Percentiles rank a stretch among this genome's conserved stretches.
These are phyloP conservation scores for Anhinga rufa DNA, from an alignment of 2,113 vertebrate genomes.

Conservation along the genomic window DNA sequence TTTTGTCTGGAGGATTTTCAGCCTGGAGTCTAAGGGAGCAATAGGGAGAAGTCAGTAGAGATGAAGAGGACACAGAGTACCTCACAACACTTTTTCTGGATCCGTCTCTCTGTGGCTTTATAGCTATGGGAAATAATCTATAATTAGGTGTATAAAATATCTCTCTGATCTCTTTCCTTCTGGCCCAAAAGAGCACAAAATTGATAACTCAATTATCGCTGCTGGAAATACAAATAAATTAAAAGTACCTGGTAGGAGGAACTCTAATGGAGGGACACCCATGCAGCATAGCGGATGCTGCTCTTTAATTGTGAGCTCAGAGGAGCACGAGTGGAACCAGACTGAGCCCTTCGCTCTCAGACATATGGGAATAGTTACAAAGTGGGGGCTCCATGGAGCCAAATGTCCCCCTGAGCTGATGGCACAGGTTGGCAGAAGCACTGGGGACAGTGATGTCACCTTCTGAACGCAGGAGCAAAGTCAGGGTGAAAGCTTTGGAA, in stretches of 20 bases:
- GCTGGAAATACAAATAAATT: slow-evolving; percentile 63
- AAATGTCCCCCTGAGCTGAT: background rate
- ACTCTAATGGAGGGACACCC: background rate
- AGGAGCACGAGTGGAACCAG: background rate
- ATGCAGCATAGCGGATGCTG: background rate
- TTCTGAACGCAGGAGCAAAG: background rate
- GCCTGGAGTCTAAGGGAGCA: background rate
- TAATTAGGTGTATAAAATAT: slow-evolving; percentile 53
- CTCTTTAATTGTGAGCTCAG: background rate
- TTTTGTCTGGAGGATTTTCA: background rate
- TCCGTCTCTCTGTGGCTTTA: background rate
- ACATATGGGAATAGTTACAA: fast-evolving
- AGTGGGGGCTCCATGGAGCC: background rate
- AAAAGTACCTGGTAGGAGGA: slow-evolving; percentile 28
- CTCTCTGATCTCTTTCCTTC: slow-evolving; percentile 51
- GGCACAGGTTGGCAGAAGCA: background rate
- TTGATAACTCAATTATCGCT: slow-evolving; percentile 60
- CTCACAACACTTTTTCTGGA: background rate
- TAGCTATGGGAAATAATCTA: slow-evolving; percentile 49
- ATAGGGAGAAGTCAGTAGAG: background rate
- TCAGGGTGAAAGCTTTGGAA: background rate
- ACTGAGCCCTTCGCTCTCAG: background rate
- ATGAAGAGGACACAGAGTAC: background rate
- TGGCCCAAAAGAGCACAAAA: slow-evolving; percentile 48
- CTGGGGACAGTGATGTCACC: background rate